These are phyloP conservation scores for Epinephelus cyanopodus DNA, from an alignment of 2,113 vertebrate species.

Conservation along the genomic window DNA sequence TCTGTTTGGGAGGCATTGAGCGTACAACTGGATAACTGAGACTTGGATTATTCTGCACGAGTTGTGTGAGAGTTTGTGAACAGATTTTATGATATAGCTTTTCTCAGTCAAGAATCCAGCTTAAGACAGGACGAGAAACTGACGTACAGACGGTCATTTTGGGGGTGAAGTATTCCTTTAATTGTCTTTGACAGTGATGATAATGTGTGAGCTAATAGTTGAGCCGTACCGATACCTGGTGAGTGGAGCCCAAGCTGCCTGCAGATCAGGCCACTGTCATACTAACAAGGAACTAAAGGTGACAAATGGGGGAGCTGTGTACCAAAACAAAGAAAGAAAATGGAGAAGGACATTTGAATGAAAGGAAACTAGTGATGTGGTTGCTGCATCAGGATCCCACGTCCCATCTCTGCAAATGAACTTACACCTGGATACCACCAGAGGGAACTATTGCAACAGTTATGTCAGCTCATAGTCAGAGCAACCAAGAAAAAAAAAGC, in stretches of 20 bases:
- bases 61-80: too few relatives aligned
- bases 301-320: background rate
- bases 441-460: constrained; percentile 21
- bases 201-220: constrained; percentile 22
- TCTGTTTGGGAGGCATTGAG: too few relatives aligned
- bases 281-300: constrained; percentile 31
- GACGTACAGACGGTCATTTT: too few relatives aligned
- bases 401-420: background rate
- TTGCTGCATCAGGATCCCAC: background rate
- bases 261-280: constrained; percentile 71
- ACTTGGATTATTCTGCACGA: too few relatives aligned
- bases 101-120: too few relatives aligned
- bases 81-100: too few relatives aligned
- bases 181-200: constrained; percentile 21
- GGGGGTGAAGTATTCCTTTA: background rate
- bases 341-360: background rate
- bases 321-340: constrained; percentile 17
- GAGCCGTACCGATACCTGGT: constrained; percentile 46
- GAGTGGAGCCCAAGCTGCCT: constrained; percentile 73
- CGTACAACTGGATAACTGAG: too few relatives aligned
- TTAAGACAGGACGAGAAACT: too few relatives aligned
- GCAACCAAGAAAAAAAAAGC: background rate
- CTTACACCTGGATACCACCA: constrained; percentile 24
- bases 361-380: background rate
- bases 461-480: background rate